These are phyloP conservation scores for Sorex maritimensis DNA, from an alignment of 2,797 vertebrate genomes.

Conservation along the genomic window DNA sequence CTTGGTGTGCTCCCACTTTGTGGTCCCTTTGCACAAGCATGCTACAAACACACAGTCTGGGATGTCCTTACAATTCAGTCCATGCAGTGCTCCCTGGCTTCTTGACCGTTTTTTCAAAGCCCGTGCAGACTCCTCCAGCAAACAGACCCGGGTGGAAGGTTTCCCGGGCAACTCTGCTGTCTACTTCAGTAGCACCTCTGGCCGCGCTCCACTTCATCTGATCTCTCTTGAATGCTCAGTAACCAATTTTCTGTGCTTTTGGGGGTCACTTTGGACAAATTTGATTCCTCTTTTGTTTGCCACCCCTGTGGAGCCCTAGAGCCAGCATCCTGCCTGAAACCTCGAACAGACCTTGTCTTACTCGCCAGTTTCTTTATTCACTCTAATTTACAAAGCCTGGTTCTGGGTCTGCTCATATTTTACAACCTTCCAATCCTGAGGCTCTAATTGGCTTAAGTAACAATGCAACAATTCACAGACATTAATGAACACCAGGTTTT, in stretches of 20 bases:
- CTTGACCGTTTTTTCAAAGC: background rate
- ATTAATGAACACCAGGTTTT: background rate
- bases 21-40: background rate
- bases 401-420: background rate
- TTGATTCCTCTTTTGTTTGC: background rate
- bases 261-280: background rate
- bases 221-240: background rate
- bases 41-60: background rate
- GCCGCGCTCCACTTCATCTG: background rate
- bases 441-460: slow-evolving; percentile 27
- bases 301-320: background rate
- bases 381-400: background rate
- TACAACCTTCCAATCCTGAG: background rate
- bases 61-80: background rate
- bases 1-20: too few relatives aligned
- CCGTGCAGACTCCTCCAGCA: background rate
- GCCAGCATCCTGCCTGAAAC: background rate
- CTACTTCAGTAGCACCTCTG: background rate
- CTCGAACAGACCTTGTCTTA: background rate
- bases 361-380: background rate
- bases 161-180: background rate
- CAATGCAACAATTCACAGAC: slow-evolving; percentile 36
- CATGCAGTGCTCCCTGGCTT: fast-evolving
- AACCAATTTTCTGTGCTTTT: background rate
- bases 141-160: background rate